Base-by-base conservation (phyloP, 35 echinoderm and acorn worm species). In the Ophiothrix spiculata region DNA sequence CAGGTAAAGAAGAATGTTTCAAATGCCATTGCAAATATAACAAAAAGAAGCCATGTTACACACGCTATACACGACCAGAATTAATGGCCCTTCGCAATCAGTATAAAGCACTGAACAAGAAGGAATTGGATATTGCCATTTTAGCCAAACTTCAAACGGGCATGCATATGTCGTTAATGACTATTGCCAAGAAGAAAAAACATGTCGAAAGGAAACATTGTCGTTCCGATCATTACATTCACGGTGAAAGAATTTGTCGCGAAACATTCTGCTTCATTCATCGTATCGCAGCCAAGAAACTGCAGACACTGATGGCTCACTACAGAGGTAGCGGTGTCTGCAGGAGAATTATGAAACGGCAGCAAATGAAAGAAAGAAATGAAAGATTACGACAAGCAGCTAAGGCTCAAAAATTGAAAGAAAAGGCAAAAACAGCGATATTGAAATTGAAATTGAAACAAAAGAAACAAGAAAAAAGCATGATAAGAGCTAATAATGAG, bases 41-140 rank as follows among this genome's bases (percentile, higher is more conserved):
- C 23, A n/a, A 15, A 28, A n/a, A 2, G 16, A 69, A 69, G 25
- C 60, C 60, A 10, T 69, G 60, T 28, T 69, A 69, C 23, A 10
- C 8, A 69, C 17, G 60, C 16, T 69, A 69, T n/a, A 28, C 17
- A 10, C 17, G 60, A 25, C 60, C 17, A 25, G 60, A 69, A 25
- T 28, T 69, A 28, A 69, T 69, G 60, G 60, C 60, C 3, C 29
- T 69, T 25, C 60, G 60, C 60, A 69, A n/a, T n/a, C 60, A 69
- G 60, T 69, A 69, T 28, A 69, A 69, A 69, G 60, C 60, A n/a
- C 25, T 69, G 60, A 69, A 69, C 29, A 69, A 69, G 60, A 69
- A 69, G 29, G 60, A 69, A 69, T 69, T 69, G 29, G 60, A 69
- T 28, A 69, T 69, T 69, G 42, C 42, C 42, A n/a, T 69, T 25